Conservation (phyloP, 1,140 invertebrate genomes). For the Anthonomus grandis region DNA sequence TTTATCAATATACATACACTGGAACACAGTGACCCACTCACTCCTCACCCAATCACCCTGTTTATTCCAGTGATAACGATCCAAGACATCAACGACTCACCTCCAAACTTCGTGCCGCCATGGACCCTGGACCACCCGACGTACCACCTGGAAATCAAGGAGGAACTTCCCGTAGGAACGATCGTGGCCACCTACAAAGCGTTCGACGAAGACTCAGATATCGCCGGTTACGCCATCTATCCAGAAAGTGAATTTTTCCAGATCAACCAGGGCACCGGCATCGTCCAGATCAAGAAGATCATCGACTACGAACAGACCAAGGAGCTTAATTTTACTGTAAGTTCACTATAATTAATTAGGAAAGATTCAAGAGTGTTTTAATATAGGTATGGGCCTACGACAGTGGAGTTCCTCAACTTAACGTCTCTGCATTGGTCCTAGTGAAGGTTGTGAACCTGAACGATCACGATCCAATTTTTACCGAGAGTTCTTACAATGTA, state of each 20-base stretch:
- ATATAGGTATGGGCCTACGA: conserved; percentile 68
- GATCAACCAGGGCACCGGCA: conserved; percentile 73
- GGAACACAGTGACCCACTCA: too few species aligned
- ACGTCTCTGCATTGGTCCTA: conserved; percentile 65
- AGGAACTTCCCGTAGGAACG: conserved; percentile 80
- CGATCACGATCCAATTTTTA: conserved; percentile 80
- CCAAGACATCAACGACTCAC: conserved; percentile 72
- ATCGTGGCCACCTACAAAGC: conserved; percentile 77
- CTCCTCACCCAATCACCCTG: too few species aligned
- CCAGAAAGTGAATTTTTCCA: conserved; percentile 72
- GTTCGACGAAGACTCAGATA: conserved; percentile 78
- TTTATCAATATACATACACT: too few species aligned
- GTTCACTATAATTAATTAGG: background rate
- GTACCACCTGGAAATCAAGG: conserved; percentile 69
- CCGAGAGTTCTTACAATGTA: conserved; percentile 62
- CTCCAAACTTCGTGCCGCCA: conserved; percentile 63
- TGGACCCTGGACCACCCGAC: conserved; percentile 69
- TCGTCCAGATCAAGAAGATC: conserved; percentile 72
- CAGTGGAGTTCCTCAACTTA: conserved; percentile 73
- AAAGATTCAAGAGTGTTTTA: background rate
- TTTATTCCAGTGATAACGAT: conserved; percentile 70
- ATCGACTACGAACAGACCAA: conserved; percentile 82
- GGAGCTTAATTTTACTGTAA: conserved; percentile 67
- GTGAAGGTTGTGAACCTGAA: conserved; percentile 83
- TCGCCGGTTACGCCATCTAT: conserved; percentile 70